Evolutionary conservation across 2,888 invertebrate species (phyloP).

Genomic region (Amblyteles armatorius): DNA sequence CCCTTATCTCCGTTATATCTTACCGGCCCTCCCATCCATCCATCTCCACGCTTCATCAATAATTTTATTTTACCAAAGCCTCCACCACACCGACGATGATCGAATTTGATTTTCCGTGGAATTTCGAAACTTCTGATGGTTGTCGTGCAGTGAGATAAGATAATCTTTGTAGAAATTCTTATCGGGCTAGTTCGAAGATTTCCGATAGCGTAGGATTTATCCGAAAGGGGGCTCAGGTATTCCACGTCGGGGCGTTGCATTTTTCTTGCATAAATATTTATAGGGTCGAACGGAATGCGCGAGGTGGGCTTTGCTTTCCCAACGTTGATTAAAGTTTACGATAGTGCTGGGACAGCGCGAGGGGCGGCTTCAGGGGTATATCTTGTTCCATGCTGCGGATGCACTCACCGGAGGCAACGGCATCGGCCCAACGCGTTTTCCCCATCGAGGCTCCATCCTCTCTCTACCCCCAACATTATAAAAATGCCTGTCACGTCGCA

Average conservation of each 20-base stretch:
- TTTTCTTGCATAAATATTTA: conserved; percentile 65
- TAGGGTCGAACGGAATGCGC: conserved; percentile 42
- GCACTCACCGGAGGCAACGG: conserved; percentile 21
- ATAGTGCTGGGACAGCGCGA: conserved; percentile 48
- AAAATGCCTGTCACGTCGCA: conserved; percentile 55
- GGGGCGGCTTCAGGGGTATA: conserved; percentile 47
- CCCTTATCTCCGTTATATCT: conserved; percentile 20
- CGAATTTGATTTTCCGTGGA: conserved; percentile 7
- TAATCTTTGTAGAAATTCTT: background rate
- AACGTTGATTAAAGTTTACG: conserved; percentile 69
- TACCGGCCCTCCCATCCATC: background rate
- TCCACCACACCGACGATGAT: background rate
- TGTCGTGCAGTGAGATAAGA: background rate
- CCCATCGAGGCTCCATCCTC: background rate
- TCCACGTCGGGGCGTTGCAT: conserved; percentile 48
- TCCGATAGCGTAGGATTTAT: conserved; percentile 31
- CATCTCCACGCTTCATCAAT: conserved; percentile 16
- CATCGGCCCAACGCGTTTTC: conserved; percentile 41
- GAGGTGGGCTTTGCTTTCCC: conserved; percentile 58
- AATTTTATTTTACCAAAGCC: conserved; percentile 19
- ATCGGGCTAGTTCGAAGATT: background rate
- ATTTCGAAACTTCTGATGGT: background rate
- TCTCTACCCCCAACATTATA: conserved; percentile 40
- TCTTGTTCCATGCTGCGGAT: conserved; percentile 33
- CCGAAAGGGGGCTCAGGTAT: conserved; percentile 14